Base-by-base conservation (phyloP, 30 jellyfish, hydroid and myxozoan species). In the Calvadosia cruxmelitensis region DNA sequence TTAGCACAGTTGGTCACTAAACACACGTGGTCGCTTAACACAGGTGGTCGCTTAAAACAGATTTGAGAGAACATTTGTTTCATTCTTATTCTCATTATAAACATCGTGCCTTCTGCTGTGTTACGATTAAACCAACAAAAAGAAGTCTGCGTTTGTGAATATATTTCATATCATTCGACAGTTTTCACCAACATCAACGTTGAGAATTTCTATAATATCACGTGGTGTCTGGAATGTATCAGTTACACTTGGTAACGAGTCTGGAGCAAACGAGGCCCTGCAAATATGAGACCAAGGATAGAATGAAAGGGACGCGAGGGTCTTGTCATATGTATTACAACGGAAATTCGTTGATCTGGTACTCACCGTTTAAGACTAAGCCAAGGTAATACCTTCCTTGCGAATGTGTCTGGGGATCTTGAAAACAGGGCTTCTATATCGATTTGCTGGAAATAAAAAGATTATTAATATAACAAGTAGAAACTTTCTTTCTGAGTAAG, bases 381-480 rank as follows among this genome's bases (percentile, higher is more conserved):
- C 96, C 96, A 87, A 2, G 94, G 74, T 29, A 33, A 49, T 26
- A 87, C 71, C 16, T 48, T 66, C 66, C 72, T 80, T 12, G 74
- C 63, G 52, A 87, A 87, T 15, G 84, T 77, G 27, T 87, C 96
- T 3, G 96, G 84, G 20, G 62, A 71, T 13, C 93, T 86, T 53
- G 95, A 71, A 49, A 87, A 57, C 30, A 81, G 33, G 1, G 96
- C 94, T 49, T 87, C 96, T 20, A 87, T 24, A 63, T 87, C 96
- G 3, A 93, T 93, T 79, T 87, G 96, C 96, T 87, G 78, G 26
- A 61, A 33, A 79, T 63, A n/a, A n/a, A n/a, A n/a, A n/a, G n/a
- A n/a, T n/a, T n/a, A n/a, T n/a, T n/a, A n/a, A n/a, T n/a, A n/a
- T n/a, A n/a, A n/a, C n/a, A n/a, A n/a, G n/a, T n/a, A n/a, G n/a